Conservation (phyloP, 2,888 invertebrate genomes). For the Oxyscelio sp. region DNA sequence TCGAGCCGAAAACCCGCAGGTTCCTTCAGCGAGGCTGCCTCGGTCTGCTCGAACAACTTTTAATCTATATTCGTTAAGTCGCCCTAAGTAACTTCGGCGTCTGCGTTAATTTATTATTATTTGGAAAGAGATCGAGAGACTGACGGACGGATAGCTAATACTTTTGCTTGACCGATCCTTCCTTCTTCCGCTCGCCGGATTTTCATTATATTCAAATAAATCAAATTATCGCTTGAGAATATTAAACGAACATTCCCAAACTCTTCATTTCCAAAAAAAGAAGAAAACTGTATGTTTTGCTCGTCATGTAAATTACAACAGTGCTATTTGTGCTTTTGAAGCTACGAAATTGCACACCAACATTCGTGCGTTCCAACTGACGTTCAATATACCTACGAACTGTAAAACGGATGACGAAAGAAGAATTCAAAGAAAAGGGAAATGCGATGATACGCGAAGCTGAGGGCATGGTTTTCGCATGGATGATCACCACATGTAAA, state of each 20-base stretch:
- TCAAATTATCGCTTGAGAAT: constrained; percentile 39
- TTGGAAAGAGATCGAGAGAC: constrained; percentile 69
- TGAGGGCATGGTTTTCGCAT: constrained; percentile 82
- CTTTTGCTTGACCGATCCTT: constrained; percentile 78
- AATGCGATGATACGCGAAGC: constrained; percentile 78
- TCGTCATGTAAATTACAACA: constrained; percentile 39
- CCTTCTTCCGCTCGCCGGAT: constrained; percentile 36
- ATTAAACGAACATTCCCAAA: neutral
- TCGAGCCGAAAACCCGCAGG: constrained; percentile 67
- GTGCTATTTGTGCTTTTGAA: constrained; percentile 50
- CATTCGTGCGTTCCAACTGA: constrained; percentile 45
- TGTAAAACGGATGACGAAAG: constrained; percentile 72
- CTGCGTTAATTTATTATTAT: constrained; percentile 85
- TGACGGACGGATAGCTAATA: constrained; percentile 74
- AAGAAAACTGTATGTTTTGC: constrained; percentile 13
- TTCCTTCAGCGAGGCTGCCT: constrained; percentile 60
- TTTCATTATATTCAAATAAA: constrained; percentile 58
- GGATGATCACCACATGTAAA: constrained; percentile 87
- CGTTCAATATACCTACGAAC: constrained; percentile 52
- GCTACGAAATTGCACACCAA: constrained; percentile 35
- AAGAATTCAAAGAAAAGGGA: constrained; percentile 77
- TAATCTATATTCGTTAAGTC: constrained; percentile 88
- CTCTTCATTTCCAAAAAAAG: constrained; percentile 3
- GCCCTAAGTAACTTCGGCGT: constrained; percentile 84
- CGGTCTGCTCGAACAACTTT: constrained; percentile 84